phyloP scores from a whole-genome alignment of 1,140 invertebrate genomes.

The Drosophila jambulina region DNA sequence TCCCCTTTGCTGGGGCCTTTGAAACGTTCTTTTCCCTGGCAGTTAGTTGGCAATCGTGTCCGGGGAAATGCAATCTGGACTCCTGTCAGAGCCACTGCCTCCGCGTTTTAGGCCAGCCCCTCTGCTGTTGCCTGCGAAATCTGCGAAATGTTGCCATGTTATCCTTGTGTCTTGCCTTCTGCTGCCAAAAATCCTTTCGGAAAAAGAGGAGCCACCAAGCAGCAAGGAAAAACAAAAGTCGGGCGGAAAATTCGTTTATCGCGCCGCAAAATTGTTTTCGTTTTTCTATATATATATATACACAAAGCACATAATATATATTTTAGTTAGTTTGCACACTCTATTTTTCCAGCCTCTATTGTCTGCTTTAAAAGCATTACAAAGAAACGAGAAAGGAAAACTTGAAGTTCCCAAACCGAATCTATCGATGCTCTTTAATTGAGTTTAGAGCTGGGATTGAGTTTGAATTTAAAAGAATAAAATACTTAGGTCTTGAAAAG shows the following conservation, averaged over 20 bases:
- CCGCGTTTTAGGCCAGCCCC: conserved; percentile 46
- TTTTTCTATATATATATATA: conserved; percentile 48
- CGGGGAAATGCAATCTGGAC: conserved; percentile 48
- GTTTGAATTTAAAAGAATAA: not conserved
- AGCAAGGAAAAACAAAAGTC: conserved; percentile 45
- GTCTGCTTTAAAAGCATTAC: conserved; percentile 56
- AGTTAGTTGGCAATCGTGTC: conserved; percentile 41
- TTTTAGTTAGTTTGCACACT: conserved; percentile 58
- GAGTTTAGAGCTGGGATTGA: not conserved
- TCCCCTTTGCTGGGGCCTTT: not conserved
- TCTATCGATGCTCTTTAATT: conserved; percentile 1
- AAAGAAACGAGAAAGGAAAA: conserved; percentile 6
- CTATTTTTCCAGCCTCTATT: conserved; percentile 41
- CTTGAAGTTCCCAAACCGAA: not conserved
- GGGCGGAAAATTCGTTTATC: conserved; percentile 77
- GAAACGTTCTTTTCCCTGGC: conserved; percentile 23
- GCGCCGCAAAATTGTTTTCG: conserved; percentile 76
- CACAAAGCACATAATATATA: conserved; percentile 53
- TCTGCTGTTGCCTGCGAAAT: conserved; percentile 51
- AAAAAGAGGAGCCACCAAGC: not conserved
- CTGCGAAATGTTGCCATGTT: conserved; percentile 54
- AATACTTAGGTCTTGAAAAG: not conserved
- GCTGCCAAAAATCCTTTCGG: conserved; percentile 48
- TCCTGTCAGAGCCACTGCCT: conserved; percentile 35
- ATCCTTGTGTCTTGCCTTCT: conserved; percentile 57